Conservation (phyloP, 2,797 vertebrate species). For the Melanotaenia pygmaea region DNA sequence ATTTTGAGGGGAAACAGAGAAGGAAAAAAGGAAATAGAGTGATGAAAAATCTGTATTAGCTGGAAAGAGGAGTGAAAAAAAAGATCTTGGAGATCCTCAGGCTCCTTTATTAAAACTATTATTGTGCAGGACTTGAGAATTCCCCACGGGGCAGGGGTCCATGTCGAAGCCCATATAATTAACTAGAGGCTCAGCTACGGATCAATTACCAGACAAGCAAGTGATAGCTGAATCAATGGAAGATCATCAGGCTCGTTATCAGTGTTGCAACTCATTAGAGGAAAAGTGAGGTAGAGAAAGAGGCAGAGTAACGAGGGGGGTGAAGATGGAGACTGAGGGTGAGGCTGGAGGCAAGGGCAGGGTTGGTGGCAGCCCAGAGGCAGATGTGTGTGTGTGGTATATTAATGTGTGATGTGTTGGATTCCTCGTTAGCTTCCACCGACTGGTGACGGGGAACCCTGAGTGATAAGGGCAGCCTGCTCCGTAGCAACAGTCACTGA, state of each 20-base stretch:
- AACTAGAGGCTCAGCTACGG: slow-evolving; percentile 99
- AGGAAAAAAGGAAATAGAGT: slow-evolving; percentile 45
- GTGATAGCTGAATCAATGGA: slow-evolving; percentile 99
- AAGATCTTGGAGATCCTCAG: slow-evolving; percentile 70
- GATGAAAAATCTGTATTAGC: slow-evolving; percentile 49
- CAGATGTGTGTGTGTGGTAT: slow-evolving; percentile 78
- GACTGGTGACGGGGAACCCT: slow-evolving; percentile 51
- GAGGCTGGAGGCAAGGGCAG: slow-evolving; percentile 38
- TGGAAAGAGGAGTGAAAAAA: slow-evolving; percentile 26
- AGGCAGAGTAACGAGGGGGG: slow-evolving; percentile 81
- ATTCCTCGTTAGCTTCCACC: slow-evolving; percentile 48
- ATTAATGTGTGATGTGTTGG: slow-evolving; percentile 33
- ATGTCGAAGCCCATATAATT: slow-evolving; percentile 99
- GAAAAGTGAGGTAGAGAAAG: slow-evolving; percentile 97
- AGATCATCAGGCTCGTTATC: slow-evolving; percentile 99
- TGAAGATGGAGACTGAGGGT: slow-evolving; percentile 17
- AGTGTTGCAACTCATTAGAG: slow-evolving; percentile 99
- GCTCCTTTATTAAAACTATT: slow-evolving; percentile 99
- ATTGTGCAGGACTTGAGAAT: slow-evolving; percentile 98
- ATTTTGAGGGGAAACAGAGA: slow-evolving; percentile 41
- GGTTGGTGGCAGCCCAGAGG: slow-evolving; percentile 75
- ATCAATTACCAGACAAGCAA: slow-evolving; percentile 99
- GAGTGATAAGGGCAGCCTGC: slow-evolving; percentile 60
- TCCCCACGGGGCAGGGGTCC: slow-evolving; percentile 89
- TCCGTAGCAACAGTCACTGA: slow-evolving; percentile 71